Evolutionary conservation across 2,888 invertebrate genomes (phyloP).

Genomic region (Drepana falcataria): DNA sequence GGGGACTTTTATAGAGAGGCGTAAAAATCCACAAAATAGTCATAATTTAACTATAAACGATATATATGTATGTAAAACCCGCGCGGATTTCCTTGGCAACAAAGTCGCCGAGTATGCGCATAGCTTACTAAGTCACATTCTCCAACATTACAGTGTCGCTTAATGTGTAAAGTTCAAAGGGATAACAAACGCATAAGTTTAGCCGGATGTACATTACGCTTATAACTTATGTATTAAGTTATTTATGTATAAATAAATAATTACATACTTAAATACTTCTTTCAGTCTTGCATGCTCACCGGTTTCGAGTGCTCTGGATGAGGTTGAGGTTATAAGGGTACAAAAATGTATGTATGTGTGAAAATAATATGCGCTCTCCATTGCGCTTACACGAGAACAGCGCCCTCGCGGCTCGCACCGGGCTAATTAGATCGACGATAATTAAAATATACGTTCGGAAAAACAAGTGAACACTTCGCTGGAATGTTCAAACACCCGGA

Average conservation of each 20-base stretch:
- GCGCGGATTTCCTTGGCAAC: neutral
- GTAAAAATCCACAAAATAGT: too few species aligned
- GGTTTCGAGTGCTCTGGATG: too few species aligned
- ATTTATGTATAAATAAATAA: too few species aligned
- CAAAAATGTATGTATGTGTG: neutral
- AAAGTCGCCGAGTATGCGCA: neutral
- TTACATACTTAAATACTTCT: too few species aligned
- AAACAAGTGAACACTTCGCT: slow-evolving; percentile 14
- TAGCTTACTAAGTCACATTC: neutral
- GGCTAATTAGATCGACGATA: neutral
- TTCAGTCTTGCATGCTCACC: too few species aligned
- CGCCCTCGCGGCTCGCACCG: neutral
- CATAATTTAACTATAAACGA: too few species aligned
- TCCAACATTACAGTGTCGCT: neutral
- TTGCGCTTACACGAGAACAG: neutral
- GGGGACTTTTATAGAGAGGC: too few species aligned
- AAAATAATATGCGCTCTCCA: neutral
- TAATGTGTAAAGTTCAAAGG: neutral
- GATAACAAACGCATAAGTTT: neutral
- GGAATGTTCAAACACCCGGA: slow-evolving; percentile 29
- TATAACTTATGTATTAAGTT: neutral
- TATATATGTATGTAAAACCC: neutral
- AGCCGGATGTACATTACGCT: neutral
- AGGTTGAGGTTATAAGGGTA: neutral
- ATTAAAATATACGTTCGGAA: neutral